Evolutionary conservation across 2,888 invertebrate genomes (phyloP).

Genomic region (Furcula furcula): DNA sequence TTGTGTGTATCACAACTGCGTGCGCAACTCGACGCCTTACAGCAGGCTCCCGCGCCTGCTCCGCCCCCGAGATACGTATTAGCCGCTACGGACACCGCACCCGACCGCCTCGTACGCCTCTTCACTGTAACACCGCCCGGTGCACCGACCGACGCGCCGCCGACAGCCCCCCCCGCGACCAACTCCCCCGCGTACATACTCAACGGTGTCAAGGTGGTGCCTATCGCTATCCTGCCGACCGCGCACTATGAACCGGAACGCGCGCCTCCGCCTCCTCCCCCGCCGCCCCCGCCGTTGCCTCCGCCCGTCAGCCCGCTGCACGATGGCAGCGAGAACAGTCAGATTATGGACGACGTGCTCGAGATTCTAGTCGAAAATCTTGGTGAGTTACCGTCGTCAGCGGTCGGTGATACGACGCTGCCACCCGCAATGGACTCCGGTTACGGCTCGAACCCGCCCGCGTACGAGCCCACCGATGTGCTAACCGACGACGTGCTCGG

Average conservation of each 20-base stretch:
- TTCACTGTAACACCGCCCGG: constrained; percentile 71
- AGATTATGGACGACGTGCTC: constrained; percentile 94
- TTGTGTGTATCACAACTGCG: constrained; percentile 74
- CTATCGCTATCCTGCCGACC: constrained; percentile 72
- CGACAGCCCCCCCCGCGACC: constrained; percentile 43
- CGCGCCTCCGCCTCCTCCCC: constrained; percentile 56
- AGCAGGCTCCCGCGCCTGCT: constrained; percentile 60
- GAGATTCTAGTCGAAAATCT: constrained; percentile 94
- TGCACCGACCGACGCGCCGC: constrained; percentile 41
- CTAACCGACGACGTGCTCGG: constrained; percentile 58
- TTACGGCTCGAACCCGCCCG: constrained; percentile 38
- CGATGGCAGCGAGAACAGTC: constrained; percentile 79
- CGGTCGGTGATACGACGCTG: constrained; percentile 85
- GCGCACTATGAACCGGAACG: constrained; percentile 68
- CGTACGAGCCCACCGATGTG: constrained; percentile 59
- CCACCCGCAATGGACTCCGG: constrained; percentile 55
- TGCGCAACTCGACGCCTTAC: constrained; percentile 84
- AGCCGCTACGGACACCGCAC: constrained; percentile 63
- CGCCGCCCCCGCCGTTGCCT: constrained; percentile 57
- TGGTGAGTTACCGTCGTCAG: constrained; percentile 95
- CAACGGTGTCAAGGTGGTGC: constrained; percentile 82
- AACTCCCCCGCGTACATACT: constrained; percentile 83
- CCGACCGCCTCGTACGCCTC: constrained; percentile 59
- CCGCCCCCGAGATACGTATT: constrained; percentile 64
- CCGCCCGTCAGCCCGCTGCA: constrained; percentile 37